Evolutionary conservation across 2,888 invertebrate genomes (phyloP), one percentile per base, ranked within the genome.

Genomic region (Acronicta aceris): DNA sequence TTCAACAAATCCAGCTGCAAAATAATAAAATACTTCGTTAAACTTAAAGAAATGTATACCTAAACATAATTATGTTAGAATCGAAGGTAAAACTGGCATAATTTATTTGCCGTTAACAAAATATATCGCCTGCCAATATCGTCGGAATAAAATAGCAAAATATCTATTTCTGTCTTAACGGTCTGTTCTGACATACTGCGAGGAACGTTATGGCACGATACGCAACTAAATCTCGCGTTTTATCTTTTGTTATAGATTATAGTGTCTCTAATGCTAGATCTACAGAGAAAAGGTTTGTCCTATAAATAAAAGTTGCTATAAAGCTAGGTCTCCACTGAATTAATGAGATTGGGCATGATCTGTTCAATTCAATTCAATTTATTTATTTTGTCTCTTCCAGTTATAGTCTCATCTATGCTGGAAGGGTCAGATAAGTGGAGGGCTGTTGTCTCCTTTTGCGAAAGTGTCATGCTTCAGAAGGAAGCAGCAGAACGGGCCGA

Each of bases 91-190:
- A 33, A 52, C 36, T 12, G 27, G 15, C 43, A 25, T 52, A 63
- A 50, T 58, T 47, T 66, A 53, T 66, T 30, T 9, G 30, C 53
- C 53, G 43, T 71, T 69, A 69, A 51, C 53, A 58, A 71, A 76
- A 76, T 60, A 74, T 48, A 63, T 45, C 40, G 49, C 51, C 15
- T 59, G 77, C 77, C 75, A 77, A 74, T 71, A 67, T 51, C 47
- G 30, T 15, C 36, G 40, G 43, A 56, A 59, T 64, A 61, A 64
- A 71, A 71, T 77, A 63, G 56, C 51, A 55, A 68, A 71, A 58
- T 62, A 61, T 76, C 76, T 76, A 74, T 77, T 74, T 71, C 57
- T 59, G 71, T 67, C 17, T 16, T 38, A 55, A 38, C 46, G 25
- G 21, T 25, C 41, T 36, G 33, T 30, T 40, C 5, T 17, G 53